These are phyloP conservation scores for Himalopsyche tibetana DNA, from an alignment of 2,888 invertebrate genomes.

Conservation along the genomic window DNA sequence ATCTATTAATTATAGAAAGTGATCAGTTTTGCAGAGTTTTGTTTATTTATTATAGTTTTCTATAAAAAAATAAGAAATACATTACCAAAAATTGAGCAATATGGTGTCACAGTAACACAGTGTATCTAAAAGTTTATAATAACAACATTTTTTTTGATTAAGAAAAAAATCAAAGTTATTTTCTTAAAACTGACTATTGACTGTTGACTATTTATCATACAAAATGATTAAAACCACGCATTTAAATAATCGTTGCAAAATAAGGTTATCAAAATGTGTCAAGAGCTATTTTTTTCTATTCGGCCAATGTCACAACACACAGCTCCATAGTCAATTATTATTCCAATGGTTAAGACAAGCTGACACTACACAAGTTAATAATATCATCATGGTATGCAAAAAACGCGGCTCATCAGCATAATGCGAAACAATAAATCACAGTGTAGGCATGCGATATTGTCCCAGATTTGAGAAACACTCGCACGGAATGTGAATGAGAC, in stretches of 20 bases:
- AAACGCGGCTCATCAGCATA: conserved; percentile 35
- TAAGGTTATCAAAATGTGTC: conserved; percentile 29
- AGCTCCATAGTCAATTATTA: not conserved
- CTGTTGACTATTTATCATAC: too few relatives aligned
- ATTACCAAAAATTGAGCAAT: too few relatives aligned
- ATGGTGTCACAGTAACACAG: too few relatives aligned
- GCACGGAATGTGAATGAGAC: conserved; percentile 45
- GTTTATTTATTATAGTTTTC: too few relatives aligned
- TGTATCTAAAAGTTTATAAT: too few relatives aligned
- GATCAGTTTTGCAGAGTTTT: too few relatives aligned
- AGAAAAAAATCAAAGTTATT: too few relatives aligned
- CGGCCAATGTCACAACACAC: not conserved
- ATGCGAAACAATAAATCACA: conserved; percentile 33
- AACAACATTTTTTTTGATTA: too few relatives aligned
- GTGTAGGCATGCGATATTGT: conserved; percentile 22
- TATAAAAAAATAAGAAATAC: too few relatives aligned
- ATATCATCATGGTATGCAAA: conserved; percentile 33
- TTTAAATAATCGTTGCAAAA: not conserved
- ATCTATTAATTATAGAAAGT: too few relatives aligned
- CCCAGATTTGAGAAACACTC: conserved; percentile 28
- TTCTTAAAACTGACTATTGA: too few relatives aligned
- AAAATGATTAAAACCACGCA: not conserved
- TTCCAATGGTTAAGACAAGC: not conserved
- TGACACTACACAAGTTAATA: not conserved
- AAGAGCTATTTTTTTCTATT: not conserved